Evolutionary conservation across 2,888 invertebrate species (phyloP), one percentile per base, ranked within the genome.

Genomic region (Dorcus parallelipipedus): DNA sequence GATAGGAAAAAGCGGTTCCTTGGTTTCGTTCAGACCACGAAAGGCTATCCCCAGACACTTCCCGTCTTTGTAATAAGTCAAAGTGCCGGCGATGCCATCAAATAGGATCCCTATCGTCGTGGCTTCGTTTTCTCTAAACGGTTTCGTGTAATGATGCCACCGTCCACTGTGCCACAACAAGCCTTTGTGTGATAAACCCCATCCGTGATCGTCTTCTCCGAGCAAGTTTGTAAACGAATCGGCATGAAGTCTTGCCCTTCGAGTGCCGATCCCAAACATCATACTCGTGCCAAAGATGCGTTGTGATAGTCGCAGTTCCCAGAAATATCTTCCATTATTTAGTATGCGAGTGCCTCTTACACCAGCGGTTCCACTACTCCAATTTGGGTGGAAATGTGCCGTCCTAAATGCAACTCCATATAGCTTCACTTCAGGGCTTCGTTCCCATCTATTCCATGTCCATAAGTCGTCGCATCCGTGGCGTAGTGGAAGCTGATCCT

Each of bases 121-220:
- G 7, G 87, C 80, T 69, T 85, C 83, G 71, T 89, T 88, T 71
- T 89, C 88, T 62, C 82, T 79, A 72, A 90, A 89, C 0, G 87
- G 85, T 69, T 84, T 84, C 3, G 87, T 86, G 71, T 86, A 89
- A 56, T 83, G 79, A 39, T 82, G 77, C 72, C 84, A 84, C 54
- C 82, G 78, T 10, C 88, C 88, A 20, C 81, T 81, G 70, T 89
- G 89, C 87, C 87, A 89, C 1, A 88, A 71, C 6, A 84, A 69
- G 4, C 90, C 90, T 74, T 88, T 89, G 71, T 90, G 89, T 0
- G 88, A 88, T 17, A 90, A 73, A 0, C 88, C 89, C 89, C 89
- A 90, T 50, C 88, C 85, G 60, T 84, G 79, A 49, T 82, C 81
- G 71, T 89, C 86, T 73, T 87, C 86, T n/a, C 90, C 90, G 33